phyloP scores from a whole-genome alignment of 2,888 invertebrate species.

The Spialia ferax region DNA sequence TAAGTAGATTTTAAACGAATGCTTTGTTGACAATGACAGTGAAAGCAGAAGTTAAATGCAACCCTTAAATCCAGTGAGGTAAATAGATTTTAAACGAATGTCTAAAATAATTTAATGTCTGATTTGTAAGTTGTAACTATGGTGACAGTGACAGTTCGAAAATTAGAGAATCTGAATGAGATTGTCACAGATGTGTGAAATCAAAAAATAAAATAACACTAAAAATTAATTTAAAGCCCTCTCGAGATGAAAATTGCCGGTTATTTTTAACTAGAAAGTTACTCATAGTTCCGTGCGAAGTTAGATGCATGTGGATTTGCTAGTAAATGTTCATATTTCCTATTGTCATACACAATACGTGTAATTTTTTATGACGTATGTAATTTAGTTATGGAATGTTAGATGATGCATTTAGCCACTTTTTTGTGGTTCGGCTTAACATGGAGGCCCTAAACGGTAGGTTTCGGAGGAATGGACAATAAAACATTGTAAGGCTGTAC shows the following conservation, averaged over 20 bases:
- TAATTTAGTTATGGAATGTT: slow-evolving; percentile 11
- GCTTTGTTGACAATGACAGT: too few relatives aligned
- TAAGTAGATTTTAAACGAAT: too few relatives aligned
- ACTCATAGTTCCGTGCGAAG: slow-evolving; percentile 13
- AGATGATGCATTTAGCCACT: slow-evolving; percentile 30
- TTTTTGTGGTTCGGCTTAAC: slow-evolving; percentile 33
- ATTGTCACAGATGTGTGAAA: not conserved
- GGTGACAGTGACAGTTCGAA: too few relatives aligned
- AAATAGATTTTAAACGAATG: too few relatives aligned
- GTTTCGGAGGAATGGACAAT: slow-evolving; percentile 75
- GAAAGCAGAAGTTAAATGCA: too few relatives aligned
- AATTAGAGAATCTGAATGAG: too few relatives aligned
- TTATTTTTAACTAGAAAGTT: slow-evolving; percentile 17
- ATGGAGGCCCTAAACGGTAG: slow-evolving; percentile 44
- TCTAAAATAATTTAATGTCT: too few relatives aligned
- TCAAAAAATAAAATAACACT: not conserved
- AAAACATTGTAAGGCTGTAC: slow-evolving; percentile 80
- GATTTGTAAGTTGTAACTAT: too few relatives aligned
- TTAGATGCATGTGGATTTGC: slow-evolving; percentile 34
- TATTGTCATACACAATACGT: slow-evolving; percentile 15
- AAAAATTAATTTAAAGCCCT: not conserved
- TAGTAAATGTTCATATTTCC: slow-evolving; percentile 8
- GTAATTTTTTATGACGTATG: slow-evolving; percentile 33
- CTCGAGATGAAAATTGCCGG: not conserved
- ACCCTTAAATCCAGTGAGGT: too few relatives aligned